A percentile compares a stretch with the other conserved stretches of the same genome.
These are phyloP conservation scores for Sesia apiformis DNA, from an alignment of 2,888 invertebrate species.

Conservation along the genomic window DNA sequence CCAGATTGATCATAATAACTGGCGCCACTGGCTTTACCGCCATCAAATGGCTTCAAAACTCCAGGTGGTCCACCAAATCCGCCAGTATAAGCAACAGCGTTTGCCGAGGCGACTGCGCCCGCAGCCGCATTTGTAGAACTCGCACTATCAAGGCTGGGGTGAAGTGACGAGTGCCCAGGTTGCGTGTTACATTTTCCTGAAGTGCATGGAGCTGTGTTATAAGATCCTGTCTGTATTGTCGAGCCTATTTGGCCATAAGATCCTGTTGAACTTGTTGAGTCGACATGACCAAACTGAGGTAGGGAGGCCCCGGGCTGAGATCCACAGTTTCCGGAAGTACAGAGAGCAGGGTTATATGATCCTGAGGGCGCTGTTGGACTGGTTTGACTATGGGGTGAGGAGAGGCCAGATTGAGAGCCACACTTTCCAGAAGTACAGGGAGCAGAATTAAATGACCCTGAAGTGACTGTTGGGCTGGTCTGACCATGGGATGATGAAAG, in stretches of 20 bases:
- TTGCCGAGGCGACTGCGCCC: conserved; percentile 23
- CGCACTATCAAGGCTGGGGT: not conserved
- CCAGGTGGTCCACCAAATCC: conserved; percentile 65
- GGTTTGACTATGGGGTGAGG: not conserved
- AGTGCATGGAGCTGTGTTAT: not conserved
- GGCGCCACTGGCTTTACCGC: conserved; percentile 22
- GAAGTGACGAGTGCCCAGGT: not conserved
- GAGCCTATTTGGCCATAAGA: not conserved
- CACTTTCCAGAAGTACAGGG: not conserved
- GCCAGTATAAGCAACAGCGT: conserved; percentile 43
- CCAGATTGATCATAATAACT: not conserved
- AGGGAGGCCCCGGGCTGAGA: not conserved
- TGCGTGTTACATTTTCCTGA: not conserved
- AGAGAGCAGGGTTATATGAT: not conserved
- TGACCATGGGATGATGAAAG: not conserved
- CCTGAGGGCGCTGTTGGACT: not conserved
- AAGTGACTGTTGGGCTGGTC: not conserved
- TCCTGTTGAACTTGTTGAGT: conserved; percentile 1
- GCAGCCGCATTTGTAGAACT: not conserved
- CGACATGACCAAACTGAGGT: conserved; percentile 5
- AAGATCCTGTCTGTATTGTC: not conserved
- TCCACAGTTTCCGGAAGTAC: not conserved
- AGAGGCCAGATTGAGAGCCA: not conserved
- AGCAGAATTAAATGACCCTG: not conserved
- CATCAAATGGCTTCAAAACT: conserved; percentile 46